Percentiles rank a stretch among this genome's conserved stretches.
Evolutionary conservation across 2,113 vertebrate genomes (phyloP).

Genomic region (Jaculus jaculus): DNA sequence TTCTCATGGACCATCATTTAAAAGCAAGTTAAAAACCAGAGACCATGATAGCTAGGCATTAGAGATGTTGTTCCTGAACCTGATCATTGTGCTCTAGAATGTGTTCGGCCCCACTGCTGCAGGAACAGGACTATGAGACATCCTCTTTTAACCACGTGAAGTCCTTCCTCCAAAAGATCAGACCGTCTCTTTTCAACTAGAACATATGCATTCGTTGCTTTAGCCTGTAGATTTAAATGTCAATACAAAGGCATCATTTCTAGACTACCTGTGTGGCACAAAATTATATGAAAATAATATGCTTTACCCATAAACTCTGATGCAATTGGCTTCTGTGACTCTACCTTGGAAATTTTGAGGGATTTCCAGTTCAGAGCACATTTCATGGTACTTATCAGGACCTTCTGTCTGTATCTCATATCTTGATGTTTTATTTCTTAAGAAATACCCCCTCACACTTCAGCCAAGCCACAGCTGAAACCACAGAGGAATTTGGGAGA

Average conservation of each 20-base stretch:
- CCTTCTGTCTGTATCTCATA: background rate
- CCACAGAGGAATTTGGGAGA: too few relatives aligned
- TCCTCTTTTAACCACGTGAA: background rate
- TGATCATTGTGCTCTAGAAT: too few relatives aligned
- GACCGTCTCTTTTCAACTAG: conserved; percentile 5
- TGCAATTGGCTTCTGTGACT: background rate
- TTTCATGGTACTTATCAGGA: background rate
- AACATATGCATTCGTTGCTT: background rate
- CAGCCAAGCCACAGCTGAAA: too few relatives aligned
- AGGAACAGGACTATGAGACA: background rate
- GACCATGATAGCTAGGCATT: too few relatives aligned
- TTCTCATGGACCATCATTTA: background rate
- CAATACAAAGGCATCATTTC: background rate
- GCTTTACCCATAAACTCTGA: conserved; percentile 22
- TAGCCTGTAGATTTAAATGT: background rate
- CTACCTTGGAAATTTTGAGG: conserved; percentile 52
- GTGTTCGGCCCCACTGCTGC: too few relatives aligned
- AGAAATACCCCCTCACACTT: background rate
- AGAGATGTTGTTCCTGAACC: too few relatives aligned
- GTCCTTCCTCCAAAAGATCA: background rate
- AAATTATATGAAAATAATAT: background rate
- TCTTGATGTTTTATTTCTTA: background rate
- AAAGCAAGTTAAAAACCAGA: background rate
- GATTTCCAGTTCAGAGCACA: conserved; percentile 26
- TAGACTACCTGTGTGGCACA: conserved; percentile 1